These are phyloP conservation scores for Drosophila repleta DNA, from an alignment of 1,140 invertebrate genomes.

Conservation along the genomic window DNA sequence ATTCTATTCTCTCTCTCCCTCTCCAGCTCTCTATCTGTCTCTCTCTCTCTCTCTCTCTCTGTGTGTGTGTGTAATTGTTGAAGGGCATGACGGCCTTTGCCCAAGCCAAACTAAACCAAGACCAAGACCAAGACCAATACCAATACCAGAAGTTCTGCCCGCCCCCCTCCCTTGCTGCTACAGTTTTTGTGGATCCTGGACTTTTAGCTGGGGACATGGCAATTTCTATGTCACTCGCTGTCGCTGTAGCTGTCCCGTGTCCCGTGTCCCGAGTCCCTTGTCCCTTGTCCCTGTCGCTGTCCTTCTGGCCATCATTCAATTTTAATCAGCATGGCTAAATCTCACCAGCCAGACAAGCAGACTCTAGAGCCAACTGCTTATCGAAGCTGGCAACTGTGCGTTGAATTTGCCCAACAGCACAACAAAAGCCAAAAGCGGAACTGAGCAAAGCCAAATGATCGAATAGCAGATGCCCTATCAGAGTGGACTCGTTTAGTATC, in stretches of 20 bases:
- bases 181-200: conserved; percentile 8
- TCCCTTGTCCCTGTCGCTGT: conserved; percentile 5
- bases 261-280: conserved; percentile 20
- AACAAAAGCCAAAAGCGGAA: conserved; percentile 26
- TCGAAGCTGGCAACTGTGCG: conserved; percentile 43
- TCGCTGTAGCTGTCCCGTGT: conserved; percentile 11
- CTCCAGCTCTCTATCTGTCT: conserved; percentile 13
- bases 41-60: conserved; percentile 12
- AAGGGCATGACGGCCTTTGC: conserved; percentile 39
- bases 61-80: conserved; percentile 44
- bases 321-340: conserved; percentile 72
- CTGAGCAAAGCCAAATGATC: not conserved
- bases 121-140: conserved; percentile 12
- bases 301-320: conserved; percentile 69
- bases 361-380: conserved; percentile 15
- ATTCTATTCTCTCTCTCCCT: not conserved
- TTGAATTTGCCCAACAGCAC: conserved; percentile 40
- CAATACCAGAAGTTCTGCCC: conserved; percentile 37
- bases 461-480: not conserved
- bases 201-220: conserved; percentile 14
- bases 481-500: too few species aligned
- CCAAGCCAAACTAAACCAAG: conserved; percentile 27
- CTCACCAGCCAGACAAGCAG: conserved; percentile 33
- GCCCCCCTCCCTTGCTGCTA: not conserved
- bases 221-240: conserved; percentile 46